These are phyloP conservation scores for Diceros bicornis DNA, from an alignment of 2,797 vertebrate genomes.

Conservation along the genomic window DNA sequence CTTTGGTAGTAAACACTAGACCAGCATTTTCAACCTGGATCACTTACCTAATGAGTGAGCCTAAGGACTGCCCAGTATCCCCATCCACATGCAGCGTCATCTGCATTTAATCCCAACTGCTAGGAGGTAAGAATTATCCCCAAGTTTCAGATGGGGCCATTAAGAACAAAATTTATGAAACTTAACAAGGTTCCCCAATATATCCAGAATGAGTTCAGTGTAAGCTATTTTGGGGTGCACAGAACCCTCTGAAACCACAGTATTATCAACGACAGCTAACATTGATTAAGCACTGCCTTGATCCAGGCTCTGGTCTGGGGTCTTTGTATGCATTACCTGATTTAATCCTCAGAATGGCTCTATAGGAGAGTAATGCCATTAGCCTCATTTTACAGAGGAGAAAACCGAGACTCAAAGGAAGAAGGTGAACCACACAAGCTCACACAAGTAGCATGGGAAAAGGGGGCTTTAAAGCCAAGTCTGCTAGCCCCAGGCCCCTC, in stretches of 20 bases:
- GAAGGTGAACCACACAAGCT: not conserved
- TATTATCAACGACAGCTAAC: not conserved
- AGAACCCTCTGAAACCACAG: not conserved
- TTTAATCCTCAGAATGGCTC: not conserved
- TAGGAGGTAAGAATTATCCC: not conserved
- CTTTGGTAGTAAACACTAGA: not conserved
- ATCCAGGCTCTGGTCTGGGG: not conserved
- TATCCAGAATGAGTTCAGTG: not conserved
- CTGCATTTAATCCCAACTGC: not conserved
- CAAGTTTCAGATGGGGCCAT: not conserved
- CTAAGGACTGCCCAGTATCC: not conserved
- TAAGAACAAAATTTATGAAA: not conserved
- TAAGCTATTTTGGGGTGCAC: not conserved
- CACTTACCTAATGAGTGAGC: not conserved
- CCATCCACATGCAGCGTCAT: not conserved
- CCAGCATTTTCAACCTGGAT: not conserved
- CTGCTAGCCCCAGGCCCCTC: not conserved
- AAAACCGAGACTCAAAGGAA: not conserved
- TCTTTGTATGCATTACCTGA: accelerated
- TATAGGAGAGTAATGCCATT: not conserved
- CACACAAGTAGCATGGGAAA: not conserved
- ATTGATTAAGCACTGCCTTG: too few relatives aligned
- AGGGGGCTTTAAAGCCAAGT: not conserved
- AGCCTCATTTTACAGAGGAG: not conserved
- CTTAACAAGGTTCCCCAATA: not conserved